phyloP scores from a whole-genome alignment of 2,113 vertebrate genomes.

The Tamias sibiricus region DNA sequence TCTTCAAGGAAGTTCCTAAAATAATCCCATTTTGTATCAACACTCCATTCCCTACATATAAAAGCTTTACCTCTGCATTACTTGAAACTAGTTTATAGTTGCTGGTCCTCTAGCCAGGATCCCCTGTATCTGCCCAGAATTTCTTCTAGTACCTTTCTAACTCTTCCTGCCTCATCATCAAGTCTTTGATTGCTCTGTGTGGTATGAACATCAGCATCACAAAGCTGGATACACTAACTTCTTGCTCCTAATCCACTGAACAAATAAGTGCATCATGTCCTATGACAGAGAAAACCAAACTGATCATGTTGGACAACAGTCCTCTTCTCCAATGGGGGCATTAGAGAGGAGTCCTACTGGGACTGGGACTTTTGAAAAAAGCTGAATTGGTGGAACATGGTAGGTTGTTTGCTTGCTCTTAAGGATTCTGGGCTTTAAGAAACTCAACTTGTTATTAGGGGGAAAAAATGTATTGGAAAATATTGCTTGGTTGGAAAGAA shows the following conservation, averaged over 20 bases:
- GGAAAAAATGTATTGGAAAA: neutral
- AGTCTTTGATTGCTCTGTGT: neutral
- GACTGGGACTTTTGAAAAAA: neutral
- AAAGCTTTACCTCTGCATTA: neutral
- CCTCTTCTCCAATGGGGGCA: neutral
- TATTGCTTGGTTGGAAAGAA: slow-evolving; percentile 36
- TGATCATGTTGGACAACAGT: neutral
- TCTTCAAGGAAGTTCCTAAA: neutral
- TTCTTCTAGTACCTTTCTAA: neutral
- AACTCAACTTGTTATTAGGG: neutral
- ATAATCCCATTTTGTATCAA: neutral
- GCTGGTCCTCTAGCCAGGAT: neutral
- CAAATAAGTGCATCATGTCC: neutral
- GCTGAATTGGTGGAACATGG: neutral
- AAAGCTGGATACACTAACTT: neutral
- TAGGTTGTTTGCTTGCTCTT: neutral
- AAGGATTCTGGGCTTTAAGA: neutral
- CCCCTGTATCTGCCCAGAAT: neutral
- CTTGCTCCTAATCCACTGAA: neutral
- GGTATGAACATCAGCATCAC: neutral
- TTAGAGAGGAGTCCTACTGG: neutral
- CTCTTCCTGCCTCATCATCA: neutral
- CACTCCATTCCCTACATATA: neutral
- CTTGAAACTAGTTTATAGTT: neutral
- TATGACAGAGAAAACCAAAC: neutral